Evolutionary conservation across 2,113 vertebrate genomes (phyloP).

Genomic region (Polypterus senegalus): DNA sequence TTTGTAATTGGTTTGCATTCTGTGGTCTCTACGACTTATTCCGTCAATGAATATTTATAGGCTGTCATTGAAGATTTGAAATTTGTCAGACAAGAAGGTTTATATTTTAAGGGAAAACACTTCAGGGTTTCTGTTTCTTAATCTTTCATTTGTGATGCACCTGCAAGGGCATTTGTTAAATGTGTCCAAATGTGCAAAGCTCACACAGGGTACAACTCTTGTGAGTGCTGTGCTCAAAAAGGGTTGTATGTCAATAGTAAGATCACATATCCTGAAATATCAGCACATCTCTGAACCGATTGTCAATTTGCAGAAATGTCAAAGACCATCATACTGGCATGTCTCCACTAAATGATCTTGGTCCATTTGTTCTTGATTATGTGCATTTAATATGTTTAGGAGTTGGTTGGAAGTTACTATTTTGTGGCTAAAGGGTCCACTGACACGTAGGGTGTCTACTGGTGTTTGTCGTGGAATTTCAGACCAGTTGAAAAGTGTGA

Average conservation of each 20-base stretch:
- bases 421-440: conserved; percentile 3
- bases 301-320: conserved; percentile 6
- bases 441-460: conserved; percentile 1
- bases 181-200: conserved; percentile 1
- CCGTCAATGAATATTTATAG: conserved; percentile 4
- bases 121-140: conserved; percentile 8
- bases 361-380: conserved; percentile 1
- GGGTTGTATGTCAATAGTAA: conserved; percentile 6
- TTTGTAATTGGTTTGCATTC: conserved; percentile 7
- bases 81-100: conserved; percentile 1
- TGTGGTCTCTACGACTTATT: conserved; percentile 2
- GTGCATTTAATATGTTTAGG: background rate
- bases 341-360: background rate
- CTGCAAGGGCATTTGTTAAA: conserved; percentile 10
- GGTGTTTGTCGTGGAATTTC: background rate
- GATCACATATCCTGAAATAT: conserved; percentile 9
- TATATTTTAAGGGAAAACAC: conserved; percentile 8
- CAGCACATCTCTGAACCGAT: conserved; percentile 8
- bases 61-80: conserved; percentile 12
- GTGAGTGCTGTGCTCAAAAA: conserved; percentile 8
- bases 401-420: conserved; percentile 1
- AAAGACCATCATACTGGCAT: conserved; percentile 7
- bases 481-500: background rate
- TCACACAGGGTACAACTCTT: conserved; percentile 12
- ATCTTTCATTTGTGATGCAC: conserved; percentile 13